These are phyloP conservation scores for Pavo muticus DNA, from an alignment of 2,113 vertebrate species.

Conservation along the genomic window DNA sequence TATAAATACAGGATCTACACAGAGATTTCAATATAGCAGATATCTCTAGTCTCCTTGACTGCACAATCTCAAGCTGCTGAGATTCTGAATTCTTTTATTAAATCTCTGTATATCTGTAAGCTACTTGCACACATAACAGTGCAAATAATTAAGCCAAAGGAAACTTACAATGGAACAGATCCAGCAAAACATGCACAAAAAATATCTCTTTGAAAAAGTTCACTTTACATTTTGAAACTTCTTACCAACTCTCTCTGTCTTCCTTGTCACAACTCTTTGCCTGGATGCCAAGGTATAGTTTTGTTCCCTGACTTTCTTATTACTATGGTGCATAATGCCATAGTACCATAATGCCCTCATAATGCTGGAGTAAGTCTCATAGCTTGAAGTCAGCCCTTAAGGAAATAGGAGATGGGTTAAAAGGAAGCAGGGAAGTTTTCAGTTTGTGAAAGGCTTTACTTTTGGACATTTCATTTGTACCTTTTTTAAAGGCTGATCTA, in stretches of 20 bases:
- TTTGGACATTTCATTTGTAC: neutral
- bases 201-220: neutral
- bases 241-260: neutral
- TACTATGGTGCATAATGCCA: neutral
- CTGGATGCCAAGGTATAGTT: neutral
- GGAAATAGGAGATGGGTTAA: neutral
- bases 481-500: neutral
- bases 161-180: neutral
- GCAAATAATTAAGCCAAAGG: neutral
- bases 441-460: neutral
- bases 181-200: neutral
- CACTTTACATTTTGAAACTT: neutral
- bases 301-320: neutral
- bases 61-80: neutral
- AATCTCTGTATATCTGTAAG: neutral
- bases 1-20: neutral
- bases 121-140: neutral
- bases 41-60: neutral
- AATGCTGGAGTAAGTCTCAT: neutral
- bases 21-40: neutral
- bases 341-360: neutral
- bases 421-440: neutral
- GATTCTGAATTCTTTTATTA: constrained; percentile 10
- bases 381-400: neutral
- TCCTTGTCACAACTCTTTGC: neutral